Base-by-base conservation (phyloP, 2,888 invertebrate genomes). In the Andrena trimmerana region DNA sequence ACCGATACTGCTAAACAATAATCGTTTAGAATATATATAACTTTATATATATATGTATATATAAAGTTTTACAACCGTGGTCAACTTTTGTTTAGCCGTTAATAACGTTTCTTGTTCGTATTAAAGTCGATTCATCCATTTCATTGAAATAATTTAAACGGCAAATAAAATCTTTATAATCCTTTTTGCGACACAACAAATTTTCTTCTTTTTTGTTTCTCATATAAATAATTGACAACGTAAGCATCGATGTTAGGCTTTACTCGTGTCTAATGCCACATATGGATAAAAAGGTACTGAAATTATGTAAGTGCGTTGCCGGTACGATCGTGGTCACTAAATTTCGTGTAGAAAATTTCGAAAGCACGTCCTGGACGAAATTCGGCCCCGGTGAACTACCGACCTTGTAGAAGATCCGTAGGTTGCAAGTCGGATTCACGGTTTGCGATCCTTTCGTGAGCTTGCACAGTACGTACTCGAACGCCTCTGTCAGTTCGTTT, bases 281-380 rank as follows among this genome's bases (percentile, higher is more conserved):
- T 93, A 98, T 96, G 84, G 98, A 97, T 89, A 98, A 95, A 95
- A 97, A 97, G 91, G 97, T 97, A 95, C 96, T 96, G 87, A 96
- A 96, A 95, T 97, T 97, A 94, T 97, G 97, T 91, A 98, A 95
- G 93, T 97, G 96, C 87, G 96, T 95, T 86, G 97, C 97, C 70
- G 98, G 98, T 94, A 98, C 95, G 82, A 97, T 95, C 16, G 97
- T 97, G 89, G 96, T 96, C 77, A 97, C 96, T 87, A 97, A 95
- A 86, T 94, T 94, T 66, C 92, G 90, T 57, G 87, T 90, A 66
- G 90, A 89, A 84, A 94, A 94, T 65, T 89, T 92, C 24, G 91
- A 90, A 20, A 94, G 90, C 27, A 94, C 93, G 74, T 92, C 88
- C 50, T 93, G 92, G 78, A 95, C 93, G 68, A 94, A 92, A 70